phyloP scores from a whole-genome alignment of 2,888 invertebrate species.

The Nycteola revayana region DNA sequence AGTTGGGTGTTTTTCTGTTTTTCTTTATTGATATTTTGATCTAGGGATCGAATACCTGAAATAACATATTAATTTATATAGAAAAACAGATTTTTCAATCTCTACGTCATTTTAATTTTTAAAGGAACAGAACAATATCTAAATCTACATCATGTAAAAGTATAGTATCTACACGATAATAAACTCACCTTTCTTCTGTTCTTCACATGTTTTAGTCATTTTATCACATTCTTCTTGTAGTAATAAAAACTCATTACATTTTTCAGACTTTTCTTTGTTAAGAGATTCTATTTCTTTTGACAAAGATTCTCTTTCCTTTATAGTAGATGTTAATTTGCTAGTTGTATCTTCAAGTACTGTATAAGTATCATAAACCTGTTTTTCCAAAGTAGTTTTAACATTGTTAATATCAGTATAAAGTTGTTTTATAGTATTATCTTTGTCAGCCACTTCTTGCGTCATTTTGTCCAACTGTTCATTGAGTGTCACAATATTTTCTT shows the following conservation, averaged over 20 bases:
- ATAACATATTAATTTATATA: too few relatives aligned
- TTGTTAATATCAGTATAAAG: conserved; percentile 28
- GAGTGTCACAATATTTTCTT: conserved; percentile 30
- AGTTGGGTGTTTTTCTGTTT: conserved; percentile 37
- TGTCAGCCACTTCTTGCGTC: conserved; percentile 26
- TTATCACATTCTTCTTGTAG: too few relatives aligned
- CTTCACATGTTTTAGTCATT: too few relatives aligned
- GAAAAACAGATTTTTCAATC: too few relatives aligned
- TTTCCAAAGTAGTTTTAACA: conserved; percentile 27
- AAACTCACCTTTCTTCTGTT: too few relatives aligned
- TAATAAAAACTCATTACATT: conserved; percentile 29
- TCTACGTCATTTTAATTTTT: too few relatives aligned
- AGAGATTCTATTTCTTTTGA: conserved; percentile 28
- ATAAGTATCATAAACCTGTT: conserved; percentile 30
- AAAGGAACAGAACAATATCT: too few relatives aligned
- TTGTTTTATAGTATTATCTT: conserved; percentile 31
- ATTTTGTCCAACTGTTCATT: conserved; percentile 31
- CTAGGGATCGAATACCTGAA: too few relatives aligned
- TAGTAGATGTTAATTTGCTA: conserved; percentile 26
- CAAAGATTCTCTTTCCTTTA: conserved; percentile 29
- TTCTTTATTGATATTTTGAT: too few relatives aligned
- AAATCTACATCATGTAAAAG: too few relatives aligned
- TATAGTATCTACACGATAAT: too few relatives aligned
- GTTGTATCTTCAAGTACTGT: conserved; percentile 25
- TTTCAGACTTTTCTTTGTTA: conserved; percentile 34